Evolutionary conservation across 37 sponge, comb jelly and placozoan species (phyloP).

Genomic region (Aplysina aerophoba): DNA sequence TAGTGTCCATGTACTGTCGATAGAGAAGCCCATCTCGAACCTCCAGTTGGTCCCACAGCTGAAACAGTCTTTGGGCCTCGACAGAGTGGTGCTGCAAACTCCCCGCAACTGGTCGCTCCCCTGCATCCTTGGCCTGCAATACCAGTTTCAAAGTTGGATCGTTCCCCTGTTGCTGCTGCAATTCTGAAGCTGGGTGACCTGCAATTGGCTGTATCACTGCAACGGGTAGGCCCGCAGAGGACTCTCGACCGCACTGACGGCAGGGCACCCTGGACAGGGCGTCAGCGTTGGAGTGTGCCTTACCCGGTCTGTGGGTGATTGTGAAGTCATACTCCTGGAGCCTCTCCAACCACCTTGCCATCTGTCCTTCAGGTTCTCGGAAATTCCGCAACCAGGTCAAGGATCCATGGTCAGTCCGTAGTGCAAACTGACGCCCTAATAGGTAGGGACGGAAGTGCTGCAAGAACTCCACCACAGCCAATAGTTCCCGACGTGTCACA

Average conservation of each 20-base stretch:
- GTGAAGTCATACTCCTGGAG: too few species aligned
- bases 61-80: conserved; percentile 18
- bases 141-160: too few species aligned
- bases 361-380: conserved; percentile 17
- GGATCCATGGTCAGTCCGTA: conserved; percentile 32
- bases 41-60: conserved; percentile 29
- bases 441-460: conserved; percentile 3
- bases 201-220: too few species aligned
- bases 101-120: conserved; percentile 34
- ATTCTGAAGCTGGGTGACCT: too few species aligned
- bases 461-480: conserved; percentile 6
- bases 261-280: too few species aligned
- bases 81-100: neutral
- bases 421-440: conserved; percentile 1
- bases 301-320: too few species aligned
- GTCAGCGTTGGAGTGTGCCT: too few species aligned
- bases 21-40: neutral
- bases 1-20: neutral
- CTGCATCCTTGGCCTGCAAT: too few species aligned
- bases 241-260: too few species aligned
- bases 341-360: conserved; percentile 30
- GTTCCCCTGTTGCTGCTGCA: too few species aligned
- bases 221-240: too few species aligned
- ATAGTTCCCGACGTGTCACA: conserved; percentile 24
- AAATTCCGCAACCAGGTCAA: too few species aligned